phyloP scores from a whole-genome alignment of 2,113 vertebrate genomes.

The Oxyura jamaicensis region DNA sequence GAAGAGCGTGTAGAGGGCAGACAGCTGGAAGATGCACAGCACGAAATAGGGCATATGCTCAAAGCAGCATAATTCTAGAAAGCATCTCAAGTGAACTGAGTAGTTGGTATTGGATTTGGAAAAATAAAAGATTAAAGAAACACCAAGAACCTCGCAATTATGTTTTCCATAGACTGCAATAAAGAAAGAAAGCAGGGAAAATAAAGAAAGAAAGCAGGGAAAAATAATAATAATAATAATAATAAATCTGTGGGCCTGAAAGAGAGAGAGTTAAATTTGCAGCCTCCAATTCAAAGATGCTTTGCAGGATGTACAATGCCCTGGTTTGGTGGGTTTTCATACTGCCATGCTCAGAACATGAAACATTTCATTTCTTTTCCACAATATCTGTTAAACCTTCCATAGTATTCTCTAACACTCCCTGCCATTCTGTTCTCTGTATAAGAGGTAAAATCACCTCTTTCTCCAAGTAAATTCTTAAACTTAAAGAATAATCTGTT shows the following conservation, averaged over 20 bases:
- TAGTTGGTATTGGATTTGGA: neutral
- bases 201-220: neutral
- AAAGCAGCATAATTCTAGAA: neutral
- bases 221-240: too few relatives aligned
- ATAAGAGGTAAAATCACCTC: neutral
- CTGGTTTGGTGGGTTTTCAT: neutral
- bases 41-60: neutral
- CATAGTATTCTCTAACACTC: neutral
- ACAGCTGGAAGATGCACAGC: neutral
- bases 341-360: neutral
- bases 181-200: neutral
- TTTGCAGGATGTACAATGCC: neutral
- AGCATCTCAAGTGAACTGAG: neutral
- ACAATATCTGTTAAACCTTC: neutral
- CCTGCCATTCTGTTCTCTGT: neutral
- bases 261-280: neutral
- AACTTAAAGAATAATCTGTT: neutral
- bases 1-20: neutral
- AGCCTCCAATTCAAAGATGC: neutral
- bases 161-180: neutral
- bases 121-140: neutral
- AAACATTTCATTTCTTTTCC: neutral
- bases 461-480: neutral
- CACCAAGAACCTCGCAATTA: neutral
- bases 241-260: neutral